Percentiles rank a stretch among this genome's conserved stretches.
These are phyloP conservation scores for Helarctos malayanus DNA, from an alignment of 2,797 vertebrate genomes.

Conservation along the genomic window DNA sequence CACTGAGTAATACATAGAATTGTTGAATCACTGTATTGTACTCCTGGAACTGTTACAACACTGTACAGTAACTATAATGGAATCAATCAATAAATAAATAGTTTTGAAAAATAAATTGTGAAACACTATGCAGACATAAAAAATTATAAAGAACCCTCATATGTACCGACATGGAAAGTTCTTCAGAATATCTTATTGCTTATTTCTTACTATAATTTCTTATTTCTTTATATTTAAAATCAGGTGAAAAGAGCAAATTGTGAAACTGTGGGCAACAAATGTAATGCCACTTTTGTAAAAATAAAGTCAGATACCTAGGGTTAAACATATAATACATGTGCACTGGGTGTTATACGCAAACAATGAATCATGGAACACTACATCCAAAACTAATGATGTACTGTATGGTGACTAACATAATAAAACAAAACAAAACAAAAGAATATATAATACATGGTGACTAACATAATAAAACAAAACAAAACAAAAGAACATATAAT, in stretches of 20 bases:
- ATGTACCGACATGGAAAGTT: background rate
- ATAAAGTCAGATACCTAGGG: background rate
- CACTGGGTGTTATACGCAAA: no score
- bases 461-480: no score
- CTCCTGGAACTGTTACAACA: background rate
- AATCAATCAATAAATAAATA: background rate
- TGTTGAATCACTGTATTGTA: background rate
- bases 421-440: no score
- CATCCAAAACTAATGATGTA: no score
- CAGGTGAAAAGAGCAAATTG: background rate
- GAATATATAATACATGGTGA: background rate
- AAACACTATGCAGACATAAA: background rate
- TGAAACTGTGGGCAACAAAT: background rate
- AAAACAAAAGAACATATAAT: background rate
- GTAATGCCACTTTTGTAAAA: background rate
- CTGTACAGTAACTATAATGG: background rate
- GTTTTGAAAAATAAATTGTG: background rate
- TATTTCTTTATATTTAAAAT: background rate
- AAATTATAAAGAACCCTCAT: background rate
- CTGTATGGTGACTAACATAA: no score
- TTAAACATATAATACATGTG: background rate
- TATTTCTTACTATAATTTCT: background rate
- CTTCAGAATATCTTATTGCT: constrained; percentile 15
- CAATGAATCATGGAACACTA: no score
- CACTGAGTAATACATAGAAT: background rate